Conservation (phyloP, 1,140 invertebrate genomes). For the Drosophila orena region DNA sequence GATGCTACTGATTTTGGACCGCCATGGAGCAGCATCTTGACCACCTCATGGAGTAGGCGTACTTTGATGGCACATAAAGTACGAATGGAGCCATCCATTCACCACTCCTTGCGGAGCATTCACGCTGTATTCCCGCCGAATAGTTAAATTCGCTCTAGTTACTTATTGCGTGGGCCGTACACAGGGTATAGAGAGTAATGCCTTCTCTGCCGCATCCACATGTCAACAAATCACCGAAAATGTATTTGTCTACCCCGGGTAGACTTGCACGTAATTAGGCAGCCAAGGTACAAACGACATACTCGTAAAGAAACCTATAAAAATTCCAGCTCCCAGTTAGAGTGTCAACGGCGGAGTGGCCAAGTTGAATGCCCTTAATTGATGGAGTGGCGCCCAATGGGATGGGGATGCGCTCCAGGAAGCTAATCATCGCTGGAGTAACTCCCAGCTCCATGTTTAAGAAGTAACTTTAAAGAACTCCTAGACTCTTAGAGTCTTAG, state of each 20-base stretch:
- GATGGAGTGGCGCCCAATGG: background rate
- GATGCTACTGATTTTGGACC: background rate
- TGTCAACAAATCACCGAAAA: constrained; percentile 75
- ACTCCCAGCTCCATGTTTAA: background rate
- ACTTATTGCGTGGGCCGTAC: constrained; percentile 10
- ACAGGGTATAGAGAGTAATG: constrained; percentile 53
- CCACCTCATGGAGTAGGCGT: constrained; percentile 38
- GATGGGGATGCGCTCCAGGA: too few species aligned
- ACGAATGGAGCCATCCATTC: constrained; percentile 18
- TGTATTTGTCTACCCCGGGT: constrained; percentile 60
- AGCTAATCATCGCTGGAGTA: background rate
- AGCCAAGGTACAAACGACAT: constrained; percentile 12
- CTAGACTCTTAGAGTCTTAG: accelerated
- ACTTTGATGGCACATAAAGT: constrained; percentile 45
- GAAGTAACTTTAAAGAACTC: background rate
- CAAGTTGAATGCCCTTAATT: constrained; percentile 1
- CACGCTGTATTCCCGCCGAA: constrained; percentile 49
- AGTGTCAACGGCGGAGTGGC: constrained; percentile 32
- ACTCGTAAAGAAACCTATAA: constrained; percentile 2
- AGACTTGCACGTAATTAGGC: constrained; percentile 43
- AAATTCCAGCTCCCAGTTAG: constrained; percentile 32
- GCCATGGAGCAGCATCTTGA: background rate
- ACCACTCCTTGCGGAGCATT: constrained; percentile 11
- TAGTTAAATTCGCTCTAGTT: constrained; percentile 68
- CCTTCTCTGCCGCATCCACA: constrained; percentile 29